Conservation (phyloP, 1,140 invertebrate species). For the Tetramorium parvispinum region DNA sequence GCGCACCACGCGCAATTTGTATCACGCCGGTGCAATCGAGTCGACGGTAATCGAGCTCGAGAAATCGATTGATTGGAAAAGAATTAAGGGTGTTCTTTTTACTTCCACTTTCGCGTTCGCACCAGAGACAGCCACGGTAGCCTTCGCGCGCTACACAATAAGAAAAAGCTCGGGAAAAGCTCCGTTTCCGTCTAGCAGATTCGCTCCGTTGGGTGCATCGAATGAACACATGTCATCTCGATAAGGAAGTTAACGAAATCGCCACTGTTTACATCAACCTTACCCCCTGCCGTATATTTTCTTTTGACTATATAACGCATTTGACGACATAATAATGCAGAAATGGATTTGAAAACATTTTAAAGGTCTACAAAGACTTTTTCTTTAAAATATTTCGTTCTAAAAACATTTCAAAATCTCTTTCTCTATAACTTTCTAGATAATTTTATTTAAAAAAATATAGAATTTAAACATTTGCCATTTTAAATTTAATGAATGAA, state of each 20-base stretch:
- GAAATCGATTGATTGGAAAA: constrained; percentile 68
- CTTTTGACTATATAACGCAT: background rate
- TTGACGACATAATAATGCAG: background rate
- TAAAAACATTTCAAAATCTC: background rate
- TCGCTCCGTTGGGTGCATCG: constrained; percentile 45
- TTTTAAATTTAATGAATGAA: background rate
- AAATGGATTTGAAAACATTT: background rate
- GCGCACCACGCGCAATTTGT: constrained; percentile 45
- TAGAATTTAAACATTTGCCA: background rate
- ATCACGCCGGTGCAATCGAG: constrained; percentile 45
- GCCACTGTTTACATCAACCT: constrained; percentile 51
- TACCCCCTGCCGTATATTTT: background rate
- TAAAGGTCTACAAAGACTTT: background rate
- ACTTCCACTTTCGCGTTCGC: constrained; percentile 36
- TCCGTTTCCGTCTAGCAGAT: constrained; percentile 47
- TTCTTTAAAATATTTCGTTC: background rate
- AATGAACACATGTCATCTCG: constrained; percentile 57
- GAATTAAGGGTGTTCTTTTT: constrained; percentile 59
- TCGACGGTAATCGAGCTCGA: constrained; percentile 55
- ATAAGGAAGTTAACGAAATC: constrained; percentile 56
- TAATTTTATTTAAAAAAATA: background rate
- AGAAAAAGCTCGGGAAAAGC: constrained; percentile 32
- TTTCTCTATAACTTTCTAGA: background rate
- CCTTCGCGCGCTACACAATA: constrained; percentile 20
- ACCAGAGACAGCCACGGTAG: constrained; percentile 1